phyloP scores from a whole-genome alignment of 30 jellyfish, hydroid and myxozoan species.

The Pelagia noctiluca region DNA sequence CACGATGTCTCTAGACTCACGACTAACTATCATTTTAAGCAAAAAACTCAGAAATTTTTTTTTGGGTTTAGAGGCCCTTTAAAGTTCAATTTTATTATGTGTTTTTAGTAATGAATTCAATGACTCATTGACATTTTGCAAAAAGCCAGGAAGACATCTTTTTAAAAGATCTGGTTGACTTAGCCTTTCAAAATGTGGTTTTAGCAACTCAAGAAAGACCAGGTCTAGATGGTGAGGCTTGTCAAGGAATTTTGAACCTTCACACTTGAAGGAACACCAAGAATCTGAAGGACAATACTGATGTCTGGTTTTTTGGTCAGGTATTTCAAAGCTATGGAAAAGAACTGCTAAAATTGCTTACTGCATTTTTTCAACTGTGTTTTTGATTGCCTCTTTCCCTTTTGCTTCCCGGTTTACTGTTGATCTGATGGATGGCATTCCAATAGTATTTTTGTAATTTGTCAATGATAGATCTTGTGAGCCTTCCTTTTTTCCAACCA shows the following conservation, averaged over 20 bases:
- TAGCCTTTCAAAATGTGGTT: background rate
- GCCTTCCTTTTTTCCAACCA: constrained; percentile 5
- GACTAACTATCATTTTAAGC: too few relatives aligned
- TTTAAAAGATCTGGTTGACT: background rate
- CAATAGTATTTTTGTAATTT: constrained; percentile 22
- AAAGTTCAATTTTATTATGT: too few relatives aligned
- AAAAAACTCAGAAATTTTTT: too few relatives aligned
- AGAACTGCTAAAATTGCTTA: constrained; percentile 4
- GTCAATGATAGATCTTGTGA: background rate
- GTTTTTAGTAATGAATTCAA: background rate
- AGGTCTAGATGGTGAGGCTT: constrained; percentile 4
- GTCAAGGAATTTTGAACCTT: background rate
- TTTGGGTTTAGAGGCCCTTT: too few relatives aligned
- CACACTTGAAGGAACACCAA: background rate
- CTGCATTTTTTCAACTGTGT: constrained; percentile 3
- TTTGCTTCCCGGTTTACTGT: constrained; percentile 7
- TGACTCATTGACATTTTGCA: background rate
- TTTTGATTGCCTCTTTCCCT: background rate
- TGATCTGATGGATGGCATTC: constrained; percentile 3
- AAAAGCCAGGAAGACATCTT: background rate
- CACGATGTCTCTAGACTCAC: too few relatives aligned
- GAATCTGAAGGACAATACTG: background rate
- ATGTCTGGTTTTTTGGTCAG: background rate
- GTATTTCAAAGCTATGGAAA: background rate
- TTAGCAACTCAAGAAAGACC: background rate